Conservation (phyloP, 2,888 invertebrate genomes). For the Caenorhabditis wallacei region DNA sequence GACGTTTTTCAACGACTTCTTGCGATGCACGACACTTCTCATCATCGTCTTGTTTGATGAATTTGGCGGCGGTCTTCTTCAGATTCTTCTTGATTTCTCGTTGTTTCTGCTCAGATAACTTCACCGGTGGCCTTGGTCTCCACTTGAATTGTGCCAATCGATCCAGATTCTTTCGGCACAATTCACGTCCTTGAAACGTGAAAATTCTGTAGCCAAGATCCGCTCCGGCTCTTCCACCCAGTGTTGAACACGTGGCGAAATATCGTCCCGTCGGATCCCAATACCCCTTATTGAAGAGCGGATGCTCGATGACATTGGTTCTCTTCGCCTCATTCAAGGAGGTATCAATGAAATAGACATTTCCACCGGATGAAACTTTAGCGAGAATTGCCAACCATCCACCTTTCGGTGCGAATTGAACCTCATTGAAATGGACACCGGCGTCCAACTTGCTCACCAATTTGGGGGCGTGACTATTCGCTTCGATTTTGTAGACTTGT, state of each 20-base stretch:
- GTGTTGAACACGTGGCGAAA: slow-evolving; percentile 95
- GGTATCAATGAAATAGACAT: slow-evolving; percentile 81
- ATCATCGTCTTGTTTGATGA: slow-evolving; percentile 92
- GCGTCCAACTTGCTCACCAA: slow-evolving; percentile 80
- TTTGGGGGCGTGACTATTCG: slow-evolving; percentile 78
- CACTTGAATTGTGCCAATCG: slow-evolving; percentile 95
- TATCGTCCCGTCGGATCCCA: slow-evolving; percentile 99
- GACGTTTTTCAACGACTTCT: slow-evolving; percentile 77
- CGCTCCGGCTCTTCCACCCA: slow-evolving; percentile 88
- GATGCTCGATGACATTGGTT: slow-evolving; percentile 76
- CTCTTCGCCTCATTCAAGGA: slow-evolving; percentile 77
- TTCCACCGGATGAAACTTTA: slow-evolving; percentile 77
- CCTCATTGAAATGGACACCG: slow-evolving; percentile 79
- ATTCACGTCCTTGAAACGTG: slow-evolving; percentile 91
- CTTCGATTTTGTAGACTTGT: slow-evolving; percentile 79
- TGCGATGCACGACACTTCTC: slow-evolving; percentile 81
- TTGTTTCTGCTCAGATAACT: slow-evolving; percentile 91
- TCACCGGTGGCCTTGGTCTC: slow-evolving; percentile 94
- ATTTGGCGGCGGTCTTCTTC: slow-evolving; percentile 96
- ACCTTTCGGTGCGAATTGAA: slow-evolving; percentile 85
- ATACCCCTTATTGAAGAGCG: slow-evolving; percentile 87
- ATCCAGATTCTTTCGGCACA: slow-evolving; percentile 92
- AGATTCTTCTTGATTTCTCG: slow-evolving; percentile 95
- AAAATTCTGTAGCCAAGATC: slow-evolving; percentile 95
- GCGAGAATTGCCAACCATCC: slow-evolving; percentile 84